Evolutionary conservation across 2,888 invertebrate species (phyloP).

Genomic region (Doris montereyensis): DNA sequence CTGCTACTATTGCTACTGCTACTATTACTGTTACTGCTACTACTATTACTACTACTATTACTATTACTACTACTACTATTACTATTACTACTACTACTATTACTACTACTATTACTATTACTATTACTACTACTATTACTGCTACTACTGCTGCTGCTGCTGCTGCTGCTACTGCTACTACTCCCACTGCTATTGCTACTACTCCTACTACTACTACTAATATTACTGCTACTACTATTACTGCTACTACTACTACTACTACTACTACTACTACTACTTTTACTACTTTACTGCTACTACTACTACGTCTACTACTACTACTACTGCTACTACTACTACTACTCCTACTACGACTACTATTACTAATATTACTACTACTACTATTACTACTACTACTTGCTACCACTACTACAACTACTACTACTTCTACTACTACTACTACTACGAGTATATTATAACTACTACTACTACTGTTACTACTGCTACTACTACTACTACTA

Average conservation of each 20-base stretch:
- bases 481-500: no score
- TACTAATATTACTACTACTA: not conserved
- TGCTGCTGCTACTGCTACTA: not conserved
- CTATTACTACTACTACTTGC: not conserved
- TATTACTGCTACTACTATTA: not conserved
- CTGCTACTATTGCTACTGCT: not conserved
- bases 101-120: not conserved
- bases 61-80: not conserved
- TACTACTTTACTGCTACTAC: not conserved
- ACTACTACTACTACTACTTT: not conserved
- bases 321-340: not conserved
- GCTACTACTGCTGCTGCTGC: not conserved
- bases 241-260: not conserved
- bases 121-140: not conserved
- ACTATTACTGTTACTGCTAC: not conserved
- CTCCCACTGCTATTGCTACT: not conserved
- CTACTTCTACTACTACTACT: not conserved
- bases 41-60: not conserved
- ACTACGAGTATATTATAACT: no score
- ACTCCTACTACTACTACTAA: not conserved
- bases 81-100: not conserved
- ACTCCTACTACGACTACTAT: not conserved
- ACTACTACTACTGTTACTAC: no score
- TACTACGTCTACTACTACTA: not conserved
- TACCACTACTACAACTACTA: not conserved